Evolutionary conservation across 2,113 vertebrate genomes (phyloP).

Genomic region (Coptodon bakossiorum): DNA sequence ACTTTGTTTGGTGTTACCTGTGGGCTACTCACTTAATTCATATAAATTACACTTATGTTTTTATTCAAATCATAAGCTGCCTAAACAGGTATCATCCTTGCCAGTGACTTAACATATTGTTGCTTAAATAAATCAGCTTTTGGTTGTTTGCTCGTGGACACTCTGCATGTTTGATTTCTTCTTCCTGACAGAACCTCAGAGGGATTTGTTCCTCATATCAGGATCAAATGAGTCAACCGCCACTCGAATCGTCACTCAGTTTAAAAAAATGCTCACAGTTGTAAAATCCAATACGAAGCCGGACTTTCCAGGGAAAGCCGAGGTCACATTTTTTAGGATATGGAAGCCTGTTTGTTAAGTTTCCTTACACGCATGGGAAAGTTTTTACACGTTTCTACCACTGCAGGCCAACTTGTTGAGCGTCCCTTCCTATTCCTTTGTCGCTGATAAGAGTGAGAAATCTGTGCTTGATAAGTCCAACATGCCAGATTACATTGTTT

Average conservation of each 20-base stretch:
- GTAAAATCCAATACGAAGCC: background rate
- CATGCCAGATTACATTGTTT: constrained; percentile 48
- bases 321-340: background rate
- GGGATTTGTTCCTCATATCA: background rate
- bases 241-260: background rate
- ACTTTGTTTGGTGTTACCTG: background rate
- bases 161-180: background rate
- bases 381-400: background rate
- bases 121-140: background rate
- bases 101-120: background rate
- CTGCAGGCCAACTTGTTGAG: background rate
- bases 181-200: background rate
- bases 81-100: background rate
- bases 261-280: background rate
- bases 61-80: background rate
- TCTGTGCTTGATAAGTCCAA: background rate
- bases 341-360: background rate
- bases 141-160: background rate
- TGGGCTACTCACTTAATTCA: background rate
- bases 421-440: constrained; percentile 40
- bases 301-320: background rate
- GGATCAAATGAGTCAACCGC: background rate
- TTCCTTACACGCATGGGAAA: background rate
- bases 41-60: background rate
- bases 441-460: constrained; percentile 26